These are phyloP conservation scores for Oreortyx pictus DNA, from an alignment of 2,797 vertebrate genomes.

Conservation along the genomic window DNA sequence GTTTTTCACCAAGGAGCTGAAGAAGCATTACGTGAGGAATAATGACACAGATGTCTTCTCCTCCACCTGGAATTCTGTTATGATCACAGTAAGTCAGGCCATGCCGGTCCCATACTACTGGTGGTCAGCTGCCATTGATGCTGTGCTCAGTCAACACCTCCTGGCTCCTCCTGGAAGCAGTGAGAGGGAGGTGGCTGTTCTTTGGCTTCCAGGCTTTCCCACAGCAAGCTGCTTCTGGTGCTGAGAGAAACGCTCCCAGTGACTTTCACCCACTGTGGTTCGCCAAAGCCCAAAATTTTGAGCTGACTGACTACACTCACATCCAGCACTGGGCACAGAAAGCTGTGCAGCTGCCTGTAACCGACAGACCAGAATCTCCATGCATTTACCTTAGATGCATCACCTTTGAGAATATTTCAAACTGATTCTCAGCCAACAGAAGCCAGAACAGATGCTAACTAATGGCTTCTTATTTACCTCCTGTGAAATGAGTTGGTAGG, in stretches of 20 bases:
- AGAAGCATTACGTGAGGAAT: slow-evolving; percentile 87
- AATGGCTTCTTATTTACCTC: not conserved
- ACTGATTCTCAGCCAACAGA: not conserved
- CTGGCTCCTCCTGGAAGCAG: accelerated
- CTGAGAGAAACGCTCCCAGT: not conserved
- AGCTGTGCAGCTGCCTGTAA: not conserved
- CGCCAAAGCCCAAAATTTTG: not conserved
- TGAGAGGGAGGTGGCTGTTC: not conserved
- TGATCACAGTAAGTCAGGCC: slow-evolving; percentile 87
- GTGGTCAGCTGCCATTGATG: accelerated
- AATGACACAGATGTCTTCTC: slow-evolving; percentile 89
- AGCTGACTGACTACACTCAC: not conserved
- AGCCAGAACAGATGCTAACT: not conserved
- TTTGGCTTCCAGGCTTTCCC: not conserved
- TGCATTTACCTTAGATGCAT: not conserved
- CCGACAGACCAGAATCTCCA: accelerated
- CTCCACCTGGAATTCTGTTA: slow-evolving; percentile 92
- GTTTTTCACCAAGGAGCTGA: slow-evolving; percentile 92
- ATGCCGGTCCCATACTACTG: accelerated
- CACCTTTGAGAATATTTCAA: not conserved
- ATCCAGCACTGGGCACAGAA: not conserved
- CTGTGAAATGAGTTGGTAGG: not conserved
- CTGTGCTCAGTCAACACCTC: accelerated
- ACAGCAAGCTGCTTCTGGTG: not conserved
- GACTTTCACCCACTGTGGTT: not conserved